Evolutionary conservation across 2,888 invertebrate genomes (phyloP), one percentile per base, ranked within the genome.

Genomic region (Drosophila mimica): DNA sequence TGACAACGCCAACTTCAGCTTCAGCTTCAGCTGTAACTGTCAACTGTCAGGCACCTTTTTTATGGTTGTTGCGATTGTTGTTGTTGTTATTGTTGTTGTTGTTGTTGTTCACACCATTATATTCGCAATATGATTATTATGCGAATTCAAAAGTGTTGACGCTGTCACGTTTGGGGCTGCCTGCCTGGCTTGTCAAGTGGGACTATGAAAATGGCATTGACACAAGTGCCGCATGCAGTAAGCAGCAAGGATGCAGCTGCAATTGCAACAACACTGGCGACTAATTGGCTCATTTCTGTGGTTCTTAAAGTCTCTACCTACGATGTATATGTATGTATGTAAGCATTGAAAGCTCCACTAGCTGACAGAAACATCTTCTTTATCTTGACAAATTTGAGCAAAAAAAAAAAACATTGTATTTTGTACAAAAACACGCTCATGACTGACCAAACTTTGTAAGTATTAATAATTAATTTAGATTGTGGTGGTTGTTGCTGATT

Each of bases 91-190:
- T 79, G 81, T 70, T 82, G 82, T 83, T 25, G 25, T 25, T 25
- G 25, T 25, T 25, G 25, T 25, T 25, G 25, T 81, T 83, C 83
- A 76, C 87, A 79, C 83, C 89, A 87, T 84, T 84, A 89, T 87
- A 79, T 82, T 83, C 74, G 84, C 80, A 89, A 84, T 84, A 84
- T 84, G 83, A 84, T 87, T 90, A 87, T 87, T 87, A 87, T 82
- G 81, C 82, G 89, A 89, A 79, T 85, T 79, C 85, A 81, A 81
- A 87, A 91, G 88, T 91, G 91, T 91, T 88, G 88, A 74, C 88
- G 83, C 77, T 83, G 86, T 86, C 88, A 84, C 84, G 84, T 84
- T 84, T 83, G 82, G 68, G 68, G 49, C 34, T 49, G 61, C 52
- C 68, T 66, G 80, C 66, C 79, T 67, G 76, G 76, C 82, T 76